These are phyloP conservation scores for Lycaon pictus DNA, from an alignment of 2,113 vertebrate species.

Conservation along the genomic window DNA sequence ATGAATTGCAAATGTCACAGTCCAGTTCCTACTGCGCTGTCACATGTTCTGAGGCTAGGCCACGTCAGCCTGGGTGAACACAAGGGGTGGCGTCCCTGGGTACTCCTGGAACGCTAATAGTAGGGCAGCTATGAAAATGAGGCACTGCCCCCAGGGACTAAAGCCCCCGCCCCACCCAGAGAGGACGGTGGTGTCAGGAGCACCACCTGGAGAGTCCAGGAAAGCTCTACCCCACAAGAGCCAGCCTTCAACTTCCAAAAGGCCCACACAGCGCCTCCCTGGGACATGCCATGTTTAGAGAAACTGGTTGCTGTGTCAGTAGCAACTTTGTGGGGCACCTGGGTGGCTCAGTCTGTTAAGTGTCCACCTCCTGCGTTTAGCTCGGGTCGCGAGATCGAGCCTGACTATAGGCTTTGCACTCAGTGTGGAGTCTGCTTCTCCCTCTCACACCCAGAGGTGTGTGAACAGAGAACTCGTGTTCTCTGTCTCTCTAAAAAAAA, in stretches of 20 bases:
- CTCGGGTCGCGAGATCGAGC: background rate
- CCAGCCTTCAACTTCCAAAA: background rate
- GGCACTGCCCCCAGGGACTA: background rate
- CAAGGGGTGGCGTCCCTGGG: background rate
- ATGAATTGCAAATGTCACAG: background rate
- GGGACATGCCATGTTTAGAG: background rate
- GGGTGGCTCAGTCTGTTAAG: background rate
- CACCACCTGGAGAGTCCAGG: background rate
- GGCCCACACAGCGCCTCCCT: no score
- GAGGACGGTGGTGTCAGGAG: background rate
- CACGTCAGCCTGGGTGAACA: background rate
- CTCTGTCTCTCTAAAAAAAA: background rate
- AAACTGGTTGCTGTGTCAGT: background rate
- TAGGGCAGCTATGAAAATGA: background rate
- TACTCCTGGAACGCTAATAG: background rate
- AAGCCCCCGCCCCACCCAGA: background rate
- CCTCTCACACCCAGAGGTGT: background rate
- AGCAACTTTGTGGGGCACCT: background rate
- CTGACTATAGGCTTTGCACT: rapidly evolving
- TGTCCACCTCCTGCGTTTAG: background rate
- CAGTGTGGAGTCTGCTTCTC: background rate
- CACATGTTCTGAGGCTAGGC: background rate
- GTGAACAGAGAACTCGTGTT: no score
- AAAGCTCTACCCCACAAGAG: background rate
- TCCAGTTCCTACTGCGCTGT: background rate